phyloP scores from a whole-genome alignment of 2,888 invertebrate species.

The Hypsopygia costalis region DNA sequence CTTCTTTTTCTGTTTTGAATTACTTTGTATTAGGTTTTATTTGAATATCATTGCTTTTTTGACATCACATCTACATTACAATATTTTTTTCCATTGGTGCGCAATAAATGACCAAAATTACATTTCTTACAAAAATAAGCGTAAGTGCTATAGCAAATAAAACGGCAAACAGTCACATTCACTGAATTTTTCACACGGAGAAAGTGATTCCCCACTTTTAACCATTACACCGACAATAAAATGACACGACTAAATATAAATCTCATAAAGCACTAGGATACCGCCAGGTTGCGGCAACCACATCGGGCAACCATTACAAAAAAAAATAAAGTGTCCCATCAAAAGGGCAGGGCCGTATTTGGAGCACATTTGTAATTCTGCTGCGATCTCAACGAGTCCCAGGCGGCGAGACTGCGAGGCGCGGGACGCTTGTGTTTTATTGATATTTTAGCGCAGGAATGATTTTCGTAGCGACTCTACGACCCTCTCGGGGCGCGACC shows the following conservation, averaged over 20 bases:
- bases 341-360: conserved; percentile 56
- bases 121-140: not conserved
- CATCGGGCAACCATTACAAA: conserved; percentile 53
- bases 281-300: conserved; percentile 44
- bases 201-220: conserved; percentile 38
- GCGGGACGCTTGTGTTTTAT: conserved; percentile 67
- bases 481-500: conserved; percentile 60
- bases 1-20: too few species aligned
- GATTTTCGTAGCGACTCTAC: conserved; percentile 68
- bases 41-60: too few species aligned
- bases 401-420: conserved; percentile 22
- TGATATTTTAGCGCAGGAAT: conserved; percentile 77
- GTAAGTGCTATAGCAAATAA: conserved; percentile 6
- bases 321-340: conserved; percentile 73
- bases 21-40: too few species aligned
- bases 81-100: too few species aligned
- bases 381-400: conserved; percentile 57
- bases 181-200: conserved; percentile 45
- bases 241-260: conserved; percentile 66
- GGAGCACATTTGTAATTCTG: conserved; percentile 60
- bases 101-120: too few species aligned
- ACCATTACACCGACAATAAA: conserved; percentile 56
- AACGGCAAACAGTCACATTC: conserved; percentile 10
- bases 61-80: too few species aligned
- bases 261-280: conserved; percentile 43